Conservation (phyloP, 1,140 invertebrate species). For the Lepidurus packardi region DNA sequence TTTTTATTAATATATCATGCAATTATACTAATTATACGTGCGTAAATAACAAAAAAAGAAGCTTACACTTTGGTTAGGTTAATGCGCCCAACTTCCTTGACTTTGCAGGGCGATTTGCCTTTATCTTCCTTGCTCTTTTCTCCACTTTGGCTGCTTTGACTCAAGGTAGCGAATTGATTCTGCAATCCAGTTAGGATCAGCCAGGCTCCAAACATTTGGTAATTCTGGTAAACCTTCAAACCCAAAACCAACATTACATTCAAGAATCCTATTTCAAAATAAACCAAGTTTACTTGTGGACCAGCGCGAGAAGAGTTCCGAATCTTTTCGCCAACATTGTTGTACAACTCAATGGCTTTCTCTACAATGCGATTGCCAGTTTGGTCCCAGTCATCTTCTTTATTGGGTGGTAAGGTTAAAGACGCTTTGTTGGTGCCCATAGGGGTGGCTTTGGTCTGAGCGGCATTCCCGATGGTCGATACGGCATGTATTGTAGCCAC, state of each 20-base stretch:
- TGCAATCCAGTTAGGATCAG: constrained; percentile 78
- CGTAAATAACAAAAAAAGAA: too few relatives aligned
- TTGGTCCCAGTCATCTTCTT: constrained; percentile 59
- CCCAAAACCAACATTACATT: constrained; percentile 32
- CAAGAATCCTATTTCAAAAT: constrained; percentile 32
- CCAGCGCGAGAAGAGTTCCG: constrained; percentile 77
- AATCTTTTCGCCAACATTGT: constrained; percentile 69
- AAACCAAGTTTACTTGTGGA: constrained; percentile 63
- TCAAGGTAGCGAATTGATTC: constrained; percentile 55
- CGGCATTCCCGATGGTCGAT: constrained; percentile 41
- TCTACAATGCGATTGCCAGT: constrained; percentile 65
- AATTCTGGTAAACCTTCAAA: constrained; percentile 74
- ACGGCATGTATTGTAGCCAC: constrained; percentile 63
- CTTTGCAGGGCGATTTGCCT: constrained; percentile 60
- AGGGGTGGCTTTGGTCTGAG: constrained; percentile 40
- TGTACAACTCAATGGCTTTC: constrained; percentile 72
- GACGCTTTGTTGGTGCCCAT: constrained; percentile 40
- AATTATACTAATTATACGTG: constrained; percentile 7
- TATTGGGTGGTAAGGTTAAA: constrained; percentile 37
- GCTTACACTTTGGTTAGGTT: constrained; percentile 66
- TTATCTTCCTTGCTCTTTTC: constrained; percentile 56
- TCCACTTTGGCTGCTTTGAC: constrained; percentile 44
- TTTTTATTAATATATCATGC: constrained; percentile 34
- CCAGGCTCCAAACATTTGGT: constrained; percentile 80
- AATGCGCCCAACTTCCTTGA: constrained; percentile 53